Percentiles rank a stretch among this genome's conserved stretches.
Evolutionary conservation across 2,888 invertebrate genomes (phyloP).

Genomic region (Athripsodes cinereus): DNA sequence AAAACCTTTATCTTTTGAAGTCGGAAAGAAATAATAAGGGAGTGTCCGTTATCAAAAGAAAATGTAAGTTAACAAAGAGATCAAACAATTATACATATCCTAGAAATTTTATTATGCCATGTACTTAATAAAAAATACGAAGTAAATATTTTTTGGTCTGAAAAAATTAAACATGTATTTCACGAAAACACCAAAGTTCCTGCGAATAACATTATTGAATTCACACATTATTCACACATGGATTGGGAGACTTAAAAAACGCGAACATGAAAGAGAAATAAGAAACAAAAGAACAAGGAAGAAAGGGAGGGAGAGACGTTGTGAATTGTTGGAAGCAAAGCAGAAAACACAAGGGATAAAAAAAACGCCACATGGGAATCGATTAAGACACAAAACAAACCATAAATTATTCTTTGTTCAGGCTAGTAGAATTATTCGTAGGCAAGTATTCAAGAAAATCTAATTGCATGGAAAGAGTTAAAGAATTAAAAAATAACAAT

Average conservation of each 20-base stretch:
- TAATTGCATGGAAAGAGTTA: neutral
- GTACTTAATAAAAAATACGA: no score
- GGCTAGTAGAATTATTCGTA: slow-evolving; percentile 16
- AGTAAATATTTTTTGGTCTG: no score
- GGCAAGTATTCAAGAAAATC: neutral
- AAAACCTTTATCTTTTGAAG: no score
- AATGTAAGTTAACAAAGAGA: neutral
- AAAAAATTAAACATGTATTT: no score
- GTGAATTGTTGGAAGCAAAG: neutral
- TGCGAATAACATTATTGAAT: neutral
- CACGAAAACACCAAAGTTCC: neutral
- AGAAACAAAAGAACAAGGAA: slow-evolving; percentile 3
- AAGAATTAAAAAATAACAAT: no score
- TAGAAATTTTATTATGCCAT: neutral
- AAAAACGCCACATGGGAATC: slow-evolving; percentile 14
- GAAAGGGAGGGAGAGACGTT: neutral
- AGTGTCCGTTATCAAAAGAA: neutral
- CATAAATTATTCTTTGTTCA: slow-evolving; percentile 19
- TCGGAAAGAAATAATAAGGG: no score
- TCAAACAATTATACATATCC: no score
- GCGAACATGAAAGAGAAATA: neutral
- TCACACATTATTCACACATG: neutral
- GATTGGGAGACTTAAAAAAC: neutral
- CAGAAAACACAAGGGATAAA: slow-evolving; percentile 5
- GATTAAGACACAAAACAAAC: slow-evolving; percentile 24